These are phyloP conservation scores for Drymonia ruficornis DNA, from an alignment of 2,888 invertebrate genomes.

Conservation along the genomic window DNA sequence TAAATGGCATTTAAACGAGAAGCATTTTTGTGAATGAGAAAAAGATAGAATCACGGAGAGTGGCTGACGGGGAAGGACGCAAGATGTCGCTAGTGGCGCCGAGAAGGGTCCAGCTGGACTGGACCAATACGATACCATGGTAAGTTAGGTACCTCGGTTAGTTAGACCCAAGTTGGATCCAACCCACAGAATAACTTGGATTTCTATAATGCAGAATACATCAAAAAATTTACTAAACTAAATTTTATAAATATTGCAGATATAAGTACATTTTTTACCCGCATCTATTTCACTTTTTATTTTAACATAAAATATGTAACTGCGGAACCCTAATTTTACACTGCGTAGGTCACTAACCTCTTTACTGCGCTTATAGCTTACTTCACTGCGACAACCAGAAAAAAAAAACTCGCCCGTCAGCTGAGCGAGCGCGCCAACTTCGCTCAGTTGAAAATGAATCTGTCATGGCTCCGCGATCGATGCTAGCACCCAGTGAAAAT, in stretches of 20 bases:
- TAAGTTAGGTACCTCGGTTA: too few relatives aligned
- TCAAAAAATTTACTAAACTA: too few relatives aligned
- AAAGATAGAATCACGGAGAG: constrained; percentile 27
- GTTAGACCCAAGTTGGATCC: too few relatives aligned
- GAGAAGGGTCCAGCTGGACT: constrained; percentile 72
- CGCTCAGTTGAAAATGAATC: constrained; percentile 72
- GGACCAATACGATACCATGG: constrained; percentile 76
- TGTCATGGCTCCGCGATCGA: constrained; percentile 83
- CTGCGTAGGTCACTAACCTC: constrained; percentile 66
- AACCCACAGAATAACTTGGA: too few relatives aligned
- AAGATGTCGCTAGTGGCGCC: constrained; percentile 79
- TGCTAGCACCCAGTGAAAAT: constrained; percentile 68
- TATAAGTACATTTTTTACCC: too few relatives aligned
- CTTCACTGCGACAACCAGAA: constrained; percentile 62
- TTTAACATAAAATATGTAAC: too few relatives aligned
- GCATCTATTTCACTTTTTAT: too few relatives aligned
- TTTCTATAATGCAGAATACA: too few relatives aligned
- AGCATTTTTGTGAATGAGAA: constrained; percentile 19
- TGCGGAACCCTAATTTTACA: constrained; percentile 41
- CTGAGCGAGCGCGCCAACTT: constrained; percentile 75
- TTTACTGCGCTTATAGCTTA: constrained; percentile 42
- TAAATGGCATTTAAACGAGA: constrained; percentile 18
- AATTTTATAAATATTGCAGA: too few relatives aligned
- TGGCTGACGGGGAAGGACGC: constrained; percentile 42
- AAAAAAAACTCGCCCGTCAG: constrained; percentile 75